Base-by-base conservation (phyloP, 2,113 vertebrate species). In the Toxotes chatareus region DNA sequence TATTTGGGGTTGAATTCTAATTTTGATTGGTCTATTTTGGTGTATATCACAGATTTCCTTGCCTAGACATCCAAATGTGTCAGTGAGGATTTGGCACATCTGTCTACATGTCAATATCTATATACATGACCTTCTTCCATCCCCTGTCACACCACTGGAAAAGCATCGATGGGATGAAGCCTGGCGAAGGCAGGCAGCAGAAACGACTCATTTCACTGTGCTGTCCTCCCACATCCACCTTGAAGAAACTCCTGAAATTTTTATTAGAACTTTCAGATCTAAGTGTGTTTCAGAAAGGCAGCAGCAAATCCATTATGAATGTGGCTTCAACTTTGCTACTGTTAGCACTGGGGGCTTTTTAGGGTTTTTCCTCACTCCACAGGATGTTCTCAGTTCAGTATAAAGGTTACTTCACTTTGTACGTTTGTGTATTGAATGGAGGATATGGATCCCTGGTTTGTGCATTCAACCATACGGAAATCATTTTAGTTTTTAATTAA, bases 291-390 rank as follows among this genome's bases (percentile, higher is more conserved):
- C 73, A 84, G 68, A 83, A 87, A 82, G 46, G 72, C 69, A 49
- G 76, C 46, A 59, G n/a, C 40, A 83, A 82, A 94, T 93, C 71
- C 56, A 92, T 94, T 86, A 93, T 93, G 68, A 31, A 91, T 93
- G 86, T 9, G n/a, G 42, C 32, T 82, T 80, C 51, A 86, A 23
- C 75, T 84, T 77, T 78, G 67, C 70, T 53, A 8, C 75, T 66
- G 73, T 79, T 73, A 73, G 64, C 38, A 36, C 19, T 5, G 17
- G n/a, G n/a, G 27, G 23, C 51, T 79, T 83, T 83, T 79, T 68
- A 40, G 64, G 16, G 51, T 65, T 63, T 63, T 66, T 34, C 63
- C 51, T 61, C 13, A 56, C n/a, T 51, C 13, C 4, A 47, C 55
- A 27, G 2, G 21, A 14, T 63, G 17, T 59, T 61, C n/a, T 67